These are phyloP conservation scores for Echinometra lucunter DNA, from an alignment of 53 echinoderm and acorn worm genomes.

Conservation along the genomic window DNA sequence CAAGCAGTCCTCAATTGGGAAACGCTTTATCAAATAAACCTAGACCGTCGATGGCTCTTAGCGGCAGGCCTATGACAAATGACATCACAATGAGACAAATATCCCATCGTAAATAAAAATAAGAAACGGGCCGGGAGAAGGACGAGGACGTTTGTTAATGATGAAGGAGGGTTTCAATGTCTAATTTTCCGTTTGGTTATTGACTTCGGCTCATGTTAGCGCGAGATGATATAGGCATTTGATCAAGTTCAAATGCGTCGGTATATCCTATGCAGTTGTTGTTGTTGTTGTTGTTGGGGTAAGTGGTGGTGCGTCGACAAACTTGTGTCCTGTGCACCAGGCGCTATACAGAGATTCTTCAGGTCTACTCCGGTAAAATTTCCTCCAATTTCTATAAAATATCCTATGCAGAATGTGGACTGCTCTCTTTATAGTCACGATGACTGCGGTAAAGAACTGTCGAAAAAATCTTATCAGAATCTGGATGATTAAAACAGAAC, in stretches of 20 bases:
- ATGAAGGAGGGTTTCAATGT: not conserved
- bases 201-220: not conserved
- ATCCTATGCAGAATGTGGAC: too few relatives aligned
- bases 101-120: not conserved
- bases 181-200: not conserved
- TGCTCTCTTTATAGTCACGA: too few relatives aligned
- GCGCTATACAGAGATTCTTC: too few relatives aligned
- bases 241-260: not conserved
- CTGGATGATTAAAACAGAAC: too few relatives aligned
- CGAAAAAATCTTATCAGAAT: too few relatives aligned
- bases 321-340: too few relatives aligned
- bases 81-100: constrained; percentile 12
- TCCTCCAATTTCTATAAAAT: too few relatives aligned
- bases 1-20: not conserved
- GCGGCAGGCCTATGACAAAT: constrained; percentile 27
- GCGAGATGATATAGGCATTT: not conserved
- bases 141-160: not conserved
- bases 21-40: constrained; percentile 40
- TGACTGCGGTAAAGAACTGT: too few relatives aligned
- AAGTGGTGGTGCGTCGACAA: too few relatives aligned
- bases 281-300: too few relatives aligned
- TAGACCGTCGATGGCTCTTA: not conserved
- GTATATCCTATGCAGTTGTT: too few relatives aligned
- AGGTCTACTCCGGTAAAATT: too few relatives aligned
- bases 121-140: not conserved